Conservation (phyloP, 1,140 invertebrate species). For the Drosophila santomea region DNA sequence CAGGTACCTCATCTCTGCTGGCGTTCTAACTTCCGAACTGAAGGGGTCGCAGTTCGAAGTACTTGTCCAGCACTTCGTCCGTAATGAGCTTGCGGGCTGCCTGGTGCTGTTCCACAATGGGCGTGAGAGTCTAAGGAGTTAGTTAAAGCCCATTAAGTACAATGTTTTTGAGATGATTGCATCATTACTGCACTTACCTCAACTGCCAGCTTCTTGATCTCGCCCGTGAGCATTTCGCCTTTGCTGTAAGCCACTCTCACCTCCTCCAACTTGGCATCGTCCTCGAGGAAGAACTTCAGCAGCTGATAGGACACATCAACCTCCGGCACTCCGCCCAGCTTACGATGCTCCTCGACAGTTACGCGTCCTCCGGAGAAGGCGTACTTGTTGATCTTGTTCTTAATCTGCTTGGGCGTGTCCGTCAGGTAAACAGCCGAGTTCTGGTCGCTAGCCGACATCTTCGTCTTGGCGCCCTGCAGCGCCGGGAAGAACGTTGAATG, state of each 20-base stretch:
- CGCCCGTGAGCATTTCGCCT: constrained; percentile 96
- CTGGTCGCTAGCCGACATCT: constrained; percentile 98
- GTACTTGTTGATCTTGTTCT: constrained; percentile 99
- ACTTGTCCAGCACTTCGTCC: constrained; percentile 93
- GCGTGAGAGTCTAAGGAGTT: constrained; percentile 84
- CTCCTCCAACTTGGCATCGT: constrained; percentile 94
- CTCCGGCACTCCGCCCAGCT: constrained; percentile 96
- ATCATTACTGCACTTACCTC: constrained; percentile 76
- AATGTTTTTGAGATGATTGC: too few species aligned
- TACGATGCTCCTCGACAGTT: constrained; percentile 96
- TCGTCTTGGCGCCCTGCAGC: constrained; percentile 97
- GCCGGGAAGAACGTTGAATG: constrained; percentile 98
- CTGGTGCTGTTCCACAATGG: constrained; percentile 93
- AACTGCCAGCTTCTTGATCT: constrained; percentile 97
- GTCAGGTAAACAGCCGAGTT: constrained; percentile 98
- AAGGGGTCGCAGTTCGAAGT: constrained; percentile 93
- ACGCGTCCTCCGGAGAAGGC: constrained; percentile 98
- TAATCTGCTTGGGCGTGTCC: constrained; percentile 98
- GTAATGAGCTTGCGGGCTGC: constrained; percentile 92
- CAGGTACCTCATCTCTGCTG: background rate
- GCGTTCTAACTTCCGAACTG: constrained; percentile 85
- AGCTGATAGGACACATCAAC: constrained; percentile 99
- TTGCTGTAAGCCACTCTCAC: constrained; percentile 94
- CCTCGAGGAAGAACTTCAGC: constrained; percentile 97
- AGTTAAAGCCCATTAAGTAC: background rate